Base-by-base conservation (phyloP, 2,888 invertebrate species). In the Gnatocerus cornutus region DNA sequence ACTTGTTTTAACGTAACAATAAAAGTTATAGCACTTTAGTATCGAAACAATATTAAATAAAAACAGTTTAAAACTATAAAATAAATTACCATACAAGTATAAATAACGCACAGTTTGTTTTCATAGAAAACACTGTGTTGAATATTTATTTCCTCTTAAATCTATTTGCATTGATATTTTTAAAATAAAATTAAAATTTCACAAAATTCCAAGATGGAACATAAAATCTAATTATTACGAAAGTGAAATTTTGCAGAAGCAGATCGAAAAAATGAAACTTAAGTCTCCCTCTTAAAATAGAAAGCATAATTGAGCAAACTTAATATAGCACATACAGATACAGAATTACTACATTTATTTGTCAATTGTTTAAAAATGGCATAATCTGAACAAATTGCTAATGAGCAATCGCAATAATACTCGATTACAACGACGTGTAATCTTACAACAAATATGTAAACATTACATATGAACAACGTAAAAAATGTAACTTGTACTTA, bases 111-210 rank as follows among this genome's bases (percentile, higher is more conserved):
- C 66, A 56, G 66, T 73, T 74, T 76, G 79, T 78, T 80, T 80
- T 80, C 80, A 79, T 68, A 75, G 80, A 80, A 80, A 80, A 79
- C 80, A 80, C 59, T 66, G 67, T 72, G 74, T 69, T 76, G 74
- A 76, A 78, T 77, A 73, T 74, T 73, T 58, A 67, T 69, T 68
- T 69, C 53, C 37, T 30, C 48, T 71, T 67, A 53, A 64, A 64
- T 45, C 50, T 48, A 56, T 72, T 74, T 75, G 73, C 74, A 73
- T 75, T 71, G 71, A 73, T 61, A 48, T 56, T 65, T 63, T 63
- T 30, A 50, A 67, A 55, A 64, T 64, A 53, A 64, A 74, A 75
- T 67, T 69, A 62, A 73, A 74, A 74, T 70, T 73, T 72, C 71
- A 76, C 71, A 71, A 30, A 69, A 72, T 76, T 74, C 77, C 74